Conservation (phyloP, 2,888 invertebrate genomes). For the Acronicta psi region DNA sequence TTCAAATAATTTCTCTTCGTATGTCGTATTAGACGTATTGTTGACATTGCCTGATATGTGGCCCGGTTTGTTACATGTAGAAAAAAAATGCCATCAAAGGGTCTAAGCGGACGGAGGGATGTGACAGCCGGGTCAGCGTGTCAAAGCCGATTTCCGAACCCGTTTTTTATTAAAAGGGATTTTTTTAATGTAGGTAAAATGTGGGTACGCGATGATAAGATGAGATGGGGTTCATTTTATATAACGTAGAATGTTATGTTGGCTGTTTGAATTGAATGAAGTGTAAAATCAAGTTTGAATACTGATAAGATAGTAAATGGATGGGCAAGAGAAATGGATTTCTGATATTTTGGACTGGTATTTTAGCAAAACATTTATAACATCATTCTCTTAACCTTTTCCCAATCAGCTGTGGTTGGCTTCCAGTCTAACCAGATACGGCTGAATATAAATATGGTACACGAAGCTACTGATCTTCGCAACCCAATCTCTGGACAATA, state of each 20-base stretch:
- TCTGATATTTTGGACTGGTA: too few species aligned
- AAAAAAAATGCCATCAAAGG: slow-evolving; percentile 55
- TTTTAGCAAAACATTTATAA: too few species aligned
- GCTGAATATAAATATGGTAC: too few species aligned
- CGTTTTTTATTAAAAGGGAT: slow-evolving; percentile 39
- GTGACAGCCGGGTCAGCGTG: slow-evolving; percentile 60
- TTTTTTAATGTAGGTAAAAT: slow-evolving; percentile 22
- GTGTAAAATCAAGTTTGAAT: neutral
- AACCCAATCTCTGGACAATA: too few species aligned
- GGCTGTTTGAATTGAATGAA: neutral
- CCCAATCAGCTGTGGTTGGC: too few species aligned
- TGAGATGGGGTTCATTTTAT: neutral
- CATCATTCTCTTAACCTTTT: too few species aligned
- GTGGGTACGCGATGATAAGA: neutral
- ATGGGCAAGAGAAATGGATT: too few species aligned
- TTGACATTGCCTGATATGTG: slow-evolving; percentile 38
- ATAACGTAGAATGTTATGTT: neutral
- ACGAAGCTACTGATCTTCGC: too few species aligned
- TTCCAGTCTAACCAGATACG: too few species aligned
- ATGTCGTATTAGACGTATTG: slow-evolving; percentile 49
- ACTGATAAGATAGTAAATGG: too few species aligned
- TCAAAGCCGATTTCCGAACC: slow-evolving; percentile 52
- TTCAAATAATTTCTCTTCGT: slow-evolving; percentile 30
- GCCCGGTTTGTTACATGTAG: slow-evolving; percentile 54
- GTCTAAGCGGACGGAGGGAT: slow-evolving; percentile 57